phyloP scores from a whole-genome alignment of 2,888 invertebrate species.

The Nomada lathburiana region DNA sequence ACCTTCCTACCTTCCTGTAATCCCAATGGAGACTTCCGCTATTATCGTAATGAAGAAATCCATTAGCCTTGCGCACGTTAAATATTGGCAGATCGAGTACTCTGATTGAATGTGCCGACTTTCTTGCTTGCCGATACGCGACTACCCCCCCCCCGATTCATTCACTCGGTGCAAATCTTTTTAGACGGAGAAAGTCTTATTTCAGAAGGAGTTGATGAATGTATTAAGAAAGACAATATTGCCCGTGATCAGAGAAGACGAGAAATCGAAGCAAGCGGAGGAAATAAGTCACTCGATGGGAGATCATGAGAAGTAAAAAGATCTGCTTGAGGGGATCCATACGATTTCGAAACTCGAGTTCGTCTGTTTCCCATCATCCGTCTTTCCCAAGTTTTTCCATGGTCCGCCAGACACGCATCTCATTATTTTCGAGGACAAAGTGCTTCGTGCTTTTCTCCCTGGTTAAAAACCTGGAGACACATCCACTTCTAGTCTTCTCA shows the following conservation, averaged over 20 bases:
- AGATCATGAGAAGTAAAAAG: not conserved
- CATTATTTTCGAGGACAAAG: conserved; percentile 69
- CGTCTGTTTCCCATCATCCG: conserved; percentile 4
- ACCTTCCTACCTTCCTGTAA: conserved; percentile 31
- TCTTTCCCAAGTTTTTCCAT: conserved; percentile 31
- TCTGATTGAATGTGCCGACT: conserved; percentile 36
- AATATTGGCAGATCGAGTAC: conserved; percentile 60
- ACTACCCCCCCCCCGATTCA: conserved; percentile 16
- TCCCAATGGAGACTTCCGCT: conserved; percentile 36
- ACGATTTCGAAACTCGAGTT: conserved; percentile 7
- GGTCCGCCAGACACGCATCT: conserved; percentile 56
- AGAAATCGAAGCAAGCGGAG: not conserved
- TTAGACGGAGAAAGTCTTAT: no score
- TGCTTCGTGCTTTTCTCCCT: conserved; percentile 32
- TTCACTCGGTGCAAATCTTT: not conserved
- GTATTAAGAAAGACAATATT: no score
- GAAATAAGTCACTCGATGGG: not conserved
- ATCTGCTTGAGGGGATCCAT: not conserved
- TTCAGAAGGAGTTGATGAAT: no score
- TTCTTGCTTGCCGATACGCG: conserved; percentile 1
- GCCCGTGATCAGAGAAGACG: not conserved
- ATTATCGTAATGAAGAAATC: conserved; percentile 71
- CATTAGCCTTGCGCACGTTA: conserved; percentile 59
- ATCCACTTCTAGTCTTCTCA: conserved; percentile 24
- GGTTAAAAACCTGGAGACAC: conserved; percentile 8